Percentiles rank a stretch among this genome's conserved stretches.
Conservation (phyloP, 2,113 vertebrate genomes). For the Osmerus eperlanus region DNA sequence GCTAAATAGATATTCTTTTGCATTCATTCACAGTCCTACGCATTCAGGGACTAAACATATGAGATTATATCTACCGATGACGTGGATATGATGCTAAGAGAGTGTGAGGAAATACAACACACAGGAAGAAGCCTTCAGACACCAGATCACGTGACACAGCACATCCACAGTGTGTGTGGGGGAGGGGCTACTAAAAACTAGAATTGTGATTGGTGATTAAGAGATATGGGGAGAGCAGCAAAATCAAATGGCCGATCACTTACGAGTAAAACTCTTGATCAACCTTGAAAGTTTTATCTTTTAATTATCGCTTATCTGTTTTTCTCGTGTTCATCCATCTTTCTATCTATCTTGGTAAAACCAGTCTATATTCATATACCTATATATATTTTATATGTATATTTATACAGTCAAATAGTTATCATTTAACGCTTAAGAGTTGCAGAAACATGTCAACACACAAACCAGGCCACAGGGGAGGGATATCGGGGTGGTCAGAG, state of each 20-base stretch:
- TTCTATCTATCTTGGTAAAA: conserved; percentile 61
- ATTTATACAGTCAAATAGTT: conserved; percentile 71
- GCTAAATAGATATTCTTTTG: conserved; percentile 25
- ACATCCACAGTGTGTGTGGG: conserved; percentile 42
- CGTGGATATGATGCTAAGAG: conserved; percentile 38
- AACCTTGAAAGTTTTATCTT: conserved; percentile 20
- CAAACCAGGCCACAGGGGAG: conserved; percentile 61
- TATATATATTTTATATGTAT: conserved; percentile 65
- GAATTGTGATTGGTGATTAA: conserved; percentile 14
- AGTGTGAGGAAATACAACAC: conserved; percentile 44
- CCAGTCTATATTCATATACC: conserved; percentile 58
- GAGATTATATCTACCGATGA: conserved; percentile 38
- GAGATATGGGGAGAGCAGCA: conserved; percentile 32
- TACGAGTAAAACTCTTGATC: conserved; percentile 10
- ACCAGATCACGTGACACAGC: conserved; percentile 37
- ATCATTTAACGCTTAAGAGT: conserved; percentile 31
- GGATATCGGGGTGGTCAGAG: conserved; percentile 58
- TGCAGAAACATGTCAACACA: conserved; percentile 65
- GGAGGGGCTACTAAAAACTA: conserved; percentile 23
- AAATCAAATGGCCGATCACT: conserved; percentile 5
- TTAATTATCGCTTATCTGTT: conserved; percentile 16
- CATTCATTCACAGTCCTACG: conserved; percentile 47
- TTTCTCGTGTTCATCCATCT: conserved; percentile 54
- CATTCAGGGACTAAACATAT: conserved; percentile 41
- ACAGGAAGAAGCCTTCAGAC: conserved; percentile 54